Evolutionary conservation across 1,140 invertebrate genomes (phyloP).

Genomic region (Drosophila leontia): DNA sequence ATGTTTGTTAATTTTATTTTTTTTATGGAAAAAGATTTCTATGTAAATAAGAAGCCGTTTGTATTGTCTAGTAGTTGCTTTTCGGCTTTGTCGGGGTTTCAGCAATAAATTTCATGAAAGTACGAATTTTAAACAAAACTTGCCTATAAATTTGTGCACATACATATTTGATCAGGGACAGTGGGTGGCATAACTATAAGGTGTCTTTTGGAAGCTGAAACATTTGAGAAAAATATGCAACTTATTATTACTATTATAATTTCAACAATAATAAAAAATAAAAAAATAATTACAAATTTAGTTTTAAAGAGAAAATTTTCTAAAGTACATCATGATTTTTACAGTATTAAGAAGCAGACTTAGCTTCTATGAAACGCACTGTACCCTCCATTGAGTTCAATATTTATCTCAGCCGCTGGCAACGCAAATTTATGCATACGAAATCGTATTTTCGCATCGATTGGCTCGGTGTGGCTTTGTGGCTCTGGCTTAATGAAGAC

Average conservation of each 20-base stretch:
- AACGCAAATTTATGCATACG: constrained; percentile 68
- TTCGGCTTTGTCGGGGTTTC: constrained; percentile 41
- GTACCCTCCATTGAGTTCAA: constrained; percentile 29
- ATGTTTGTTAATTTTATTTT: constrained; percentile 16
- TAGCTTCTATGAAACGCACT: constrained; percentile 4
- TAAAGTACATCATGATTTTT: not conserved
- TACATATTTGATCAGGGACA: constrained; percentile 14
- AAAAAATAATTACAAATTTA: no score
- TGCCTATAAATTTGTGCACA: constrained; percentile 35
- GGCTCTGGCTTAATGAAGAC: constrained; percentile 64
- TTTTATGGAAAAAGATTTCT: constrained; percentile 40
- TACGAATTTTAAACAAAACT: constrained; percentile 67
- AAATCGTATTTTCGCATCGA: constrained; percentile 63
- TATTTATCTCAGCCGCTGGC: constrained; percentile 23
- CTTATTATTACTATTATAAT: no score
- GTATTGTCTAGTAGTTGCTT: constrained; percentile 50
- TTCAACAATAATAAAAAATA: no score
- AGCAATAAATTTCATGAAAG: constrained; percentile 68
- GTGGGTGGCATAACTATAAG: constrained; percentile 3
- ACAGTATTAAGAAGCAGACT: not conserved
- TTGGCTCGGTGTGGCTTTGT: constrained; percentile 47
- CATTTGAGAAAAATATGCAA: no score
- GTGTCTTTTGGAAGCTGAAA: no score
- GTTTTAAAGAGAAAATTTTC: not conserved
- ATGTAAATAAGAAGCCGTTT: constrained; percentile 48